Conservation (phyloP, 2,797 vertebrate genomes). For the Dendrocincla fuliginosa region DNA sequence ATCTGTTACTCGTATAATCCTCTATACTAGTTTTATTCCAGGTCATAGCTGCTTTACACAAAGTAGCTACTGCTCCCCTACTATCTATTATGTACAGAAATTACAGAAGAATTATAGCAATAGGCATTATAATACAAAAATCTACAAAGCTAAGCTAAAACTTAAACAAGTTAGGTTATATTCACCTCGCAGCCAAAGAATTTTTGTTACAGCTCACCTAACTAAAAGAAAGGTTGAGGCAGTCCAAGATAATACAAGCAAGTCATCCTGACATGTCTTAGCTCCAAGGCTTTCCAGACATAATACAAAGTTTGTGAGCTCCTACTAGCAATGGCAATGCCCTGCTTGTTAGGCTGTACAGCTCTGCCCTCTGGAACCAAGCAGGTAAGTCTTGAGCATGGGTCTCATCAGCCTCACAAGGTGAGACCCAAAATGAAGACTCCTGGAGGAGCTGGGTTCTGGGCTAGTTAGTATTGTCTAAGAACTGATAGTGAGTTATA, state of each 20-base stretch:
- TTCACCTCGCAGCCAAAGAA: background rate
- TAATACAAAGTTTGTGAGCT: background rate
- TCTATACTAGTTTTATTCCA: background rate
- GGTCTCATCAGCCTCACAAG: background rate
- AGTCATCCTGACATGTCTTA: background rate
- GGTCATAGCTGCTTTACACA: background rate
- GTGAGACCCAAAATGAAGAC: background rate
- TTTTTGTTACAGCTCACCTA: background rate
- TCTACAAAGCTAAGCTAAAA: background rate
- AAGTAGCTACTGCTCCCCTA: background rate
- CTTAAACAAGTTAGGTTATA: background rate
- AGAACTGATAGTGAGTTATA: background rate
- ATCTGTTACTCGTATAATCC: background rate
- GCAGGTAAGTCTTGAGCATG: background rate
- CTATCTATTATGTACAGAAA: background rate
- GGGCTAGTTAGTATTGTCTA: background rate
- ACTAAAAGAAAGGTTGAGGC: background rate
- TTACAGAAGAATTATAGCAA: background rate
- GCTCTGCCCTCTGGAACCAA: background rate
- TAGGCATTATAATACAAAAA: background rate
- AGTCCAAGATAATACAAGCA: background rate
- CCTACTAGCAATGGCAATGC: background rate
- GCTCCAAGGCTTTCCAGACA: background rate
- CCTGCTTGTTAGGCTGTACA: background rate
- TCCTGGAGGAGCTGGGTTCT: background rate